Base-by-base conservation (phyloP, 2,113 vertebrate species). In the Brachyhypopomus gauderio region DNA sequence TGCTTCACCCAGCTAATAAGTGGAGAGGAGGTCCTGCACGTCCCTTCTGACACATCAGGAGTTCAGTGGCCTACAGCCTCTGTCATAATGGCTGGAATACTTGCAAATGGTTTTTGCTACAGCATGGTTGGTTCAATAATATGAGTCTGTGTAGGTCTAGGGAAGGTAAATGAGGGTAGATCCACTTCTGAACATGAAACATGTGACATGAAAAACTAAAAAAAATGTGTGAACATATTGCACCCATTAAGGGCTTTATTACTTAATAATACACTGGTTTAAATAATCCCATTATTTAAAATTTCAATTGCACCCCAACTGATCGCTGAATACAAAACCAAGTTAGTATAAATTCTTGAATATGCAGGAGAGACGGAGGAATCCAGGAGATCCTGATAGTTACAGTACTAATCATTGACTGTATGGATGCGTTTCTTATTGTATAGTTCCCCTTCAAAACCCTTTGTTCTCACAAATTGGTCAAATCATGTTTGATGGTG, bases 371-470 rank as follows among this genome's bases (percentile, higher is more conserved):
- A 20, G n/a, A 60, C 3, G 30, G 25, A 36, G 25, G 6, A 55
- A 58, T 30, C 41, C 22, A 4, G 22, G 30, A 76, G 41, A 75
- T 69, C 45, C 64, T 64, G 41, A 62, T 23, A 52, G 38, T 41
- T 94, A 89, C 91, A 92, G 89, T 94, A 93, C 92, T 94, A 93
- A 94, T 92, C 67, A 86, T 38, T 83, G 87, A 94, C 93, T 89
- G 92, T 93, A 90, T 92, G 90, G 94, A 94, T 94, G 94, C 89
- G 92, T 88, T 88, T 94, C 93, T 93, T 94, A 95, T 92, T 98
- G 96, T 98, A 96, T 95, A 96, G 95, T 96, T 95, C 93, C 92
- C 90, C 88, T 83, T 92, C 91, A 92, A 91, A 62, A 88, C 77
- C 88, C 93, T 69, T 86, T 85, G 85, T 84, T 83, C 84, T 90